phyloP scores from a whole-genome alignment of 2,113 vertebrate genomes.

The Fulmarus glacialis region DNA sequence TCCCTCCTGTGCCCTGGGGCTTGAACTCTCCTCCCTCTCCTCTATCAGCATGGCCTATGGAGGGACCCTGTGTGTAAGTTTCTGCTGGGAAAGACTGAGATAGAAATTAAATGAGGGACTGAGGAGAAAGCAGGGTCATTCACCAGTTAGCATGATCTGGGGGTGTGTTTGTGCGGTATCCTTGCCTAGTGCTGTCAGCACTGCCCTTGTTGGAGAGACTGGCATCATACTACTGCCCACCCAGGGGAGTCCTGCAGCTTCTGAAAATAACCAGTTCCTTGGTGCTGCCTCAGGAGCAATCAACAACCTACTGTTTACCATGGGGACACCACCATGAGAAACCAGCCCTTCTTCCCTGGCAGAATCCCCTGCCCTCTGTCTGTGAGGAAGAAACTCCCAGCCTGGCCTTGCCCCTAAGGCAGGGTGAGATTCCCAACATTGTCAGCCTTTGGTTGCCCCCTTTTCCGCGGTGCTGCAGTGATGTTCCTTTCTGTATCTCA shows the following conservation, averaged over 20 bases:
- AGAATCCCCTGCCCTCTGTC: background rate
- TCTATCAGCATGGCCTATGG: background rate
- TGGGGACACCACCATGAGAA: background rate
- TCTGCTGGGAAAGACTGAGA: background rate
- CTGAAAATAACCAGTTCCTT: background rate
- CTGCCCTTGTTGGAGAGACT: background rate
- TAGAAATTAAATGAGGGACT: background rate
- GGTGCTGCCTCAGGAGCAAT: background rate
- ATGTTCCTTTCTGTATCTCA: background rate
- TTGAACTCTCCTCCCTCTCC: background rate
- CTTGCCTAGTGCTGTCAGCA: background rate
- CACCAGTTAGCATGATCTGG: too few species aligned
- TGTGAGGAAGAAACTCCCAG: background rate
- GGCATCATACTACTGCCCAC: background rate
- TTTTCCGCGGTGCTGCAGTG: background rate
- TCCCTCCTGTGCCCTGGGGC: background rate
- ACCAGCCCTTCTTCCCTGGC: background rate
- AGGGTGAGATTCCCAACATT: background rate
- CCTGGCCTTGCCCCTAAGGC: background rate
- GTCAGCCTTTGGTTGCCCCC: background rate
- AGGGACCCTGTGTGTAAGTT: background rate
- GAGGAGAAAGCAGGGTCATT: background rate
- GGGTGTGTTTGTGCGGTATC: background rate
- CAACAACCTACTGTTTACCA: background rate
- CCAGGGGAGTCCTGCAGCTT: background rate